Evolutionary conservation across 2,797 vertebrate species (phyloP).

Genomic region (Triplophysa bombifrons): DNA sequence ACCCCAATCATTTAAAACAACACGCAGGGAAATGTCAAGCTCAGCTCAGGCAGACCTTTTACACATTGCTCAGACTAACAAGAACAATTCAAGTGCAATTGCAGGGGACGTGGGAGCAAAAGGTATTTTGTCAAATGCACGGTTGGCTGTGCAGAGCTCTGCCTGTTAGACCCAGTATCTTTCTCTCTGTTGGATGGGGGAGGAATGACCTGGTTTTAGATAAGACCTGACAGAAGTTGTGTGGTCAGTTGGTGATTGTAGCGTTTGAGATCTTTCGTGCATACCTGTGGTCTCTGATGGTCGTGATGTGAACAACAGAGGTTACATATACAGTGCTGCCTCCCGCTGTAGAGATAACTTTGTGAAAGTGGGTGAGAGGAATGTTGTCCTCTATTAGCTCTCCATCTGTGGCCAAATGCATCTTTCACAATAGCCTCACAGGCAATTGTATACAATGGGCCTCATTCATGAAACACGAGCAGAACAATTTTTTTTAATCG

Average conservation of each 20-base stretch:
- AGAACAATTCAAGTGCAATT: constrained; percentile 44
- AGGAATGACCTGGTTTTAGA: constrained; percentile 23
- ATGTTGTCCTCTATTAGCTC: constrained; percentile 2
- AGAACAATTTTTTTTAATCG: too few relatives aligned
- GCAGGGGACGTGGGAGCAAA: constrained; percentile 26
- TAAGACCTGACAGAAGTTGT: constrained; percentile 33
- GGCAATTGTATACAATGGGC: neutral
- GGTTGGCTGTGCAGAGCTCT: neutral
- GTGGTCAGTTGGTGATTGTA: constrained; percentile 37
- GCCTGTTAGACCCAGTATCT: constrained; percentile 17
- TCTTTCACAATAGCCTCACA: neutral
- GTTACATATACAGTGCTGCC: neutral
- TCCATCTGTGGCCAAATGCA: neutral
- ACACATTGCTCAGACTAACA: constrained; percentile 10
- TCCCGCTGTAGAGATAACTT: constrained; percentile 13
- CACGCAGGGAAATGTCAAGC: constrained; percentile 63
- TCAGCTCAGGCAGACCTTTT: constrained; percentile 16
- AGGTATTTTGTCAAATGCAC: constrained; percentile 45
- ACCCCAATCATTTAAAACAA: constrained; percentile 64
- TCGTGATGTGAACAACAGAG: constrained; percentile 33
- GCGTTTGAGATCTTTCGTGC: constrained; percentile 27
- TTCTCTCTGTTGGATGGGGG: constrained; percentile 13
- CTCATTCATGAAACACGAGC: too few relatives aligned
- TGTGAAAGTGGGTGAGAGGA: neutral
- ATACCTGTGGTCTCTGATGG: constrained; percentile 13